Evolutionary conservation across 1,140 invertebrate genomes (phyloP).

Genomic region (Physella acuta): DNA sequence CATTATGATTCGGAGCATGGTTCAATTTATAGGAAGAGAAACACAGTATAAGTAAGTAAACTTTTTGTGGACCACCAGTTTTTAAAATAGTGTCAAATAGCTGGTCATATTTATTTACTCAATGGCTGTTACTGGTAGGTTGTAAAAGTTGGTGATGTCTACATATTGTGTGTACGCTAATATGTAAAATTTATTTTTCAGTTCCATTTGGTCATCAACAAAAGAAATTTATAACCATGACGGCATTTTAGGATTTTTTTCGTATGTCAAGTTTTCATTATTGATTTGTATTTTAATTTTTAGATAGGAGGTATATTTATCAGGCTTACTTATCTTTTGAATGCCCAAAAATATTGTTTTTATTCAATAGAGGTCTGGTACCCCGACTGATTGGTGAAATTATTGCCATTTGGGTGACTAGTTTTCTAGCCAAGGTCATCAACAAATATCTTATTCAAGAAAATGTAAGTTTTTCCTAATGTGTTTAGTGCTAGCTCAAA

Average conservation of each 20-base stretch:
- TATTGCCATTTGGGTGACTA: conserved; percentile 71
- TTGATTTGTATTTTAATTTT: background rate
- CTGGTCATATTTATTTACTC: no score
- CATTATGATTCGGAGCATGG: conserved; percentile 79
- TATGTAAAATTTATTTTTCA: conserved; percentile 58
- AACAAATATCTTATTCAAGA: conserved; percentile 41
- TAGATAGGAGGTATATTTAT: background rate
- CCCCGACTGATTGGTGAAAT: conserved; percentile 80
- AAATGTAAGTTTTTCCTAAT: conserved; percentile 32
- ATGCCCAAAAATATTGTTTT: no score
- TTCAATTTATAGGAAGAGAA: conserved; percentile 89
- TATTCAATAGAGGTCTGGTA: conserved; percentile 71
- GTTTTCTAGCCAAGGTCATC: conserved; percentile 70
- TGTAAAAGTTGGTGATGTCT: background rate
- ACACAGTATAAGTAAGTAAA: conserved; percentile 72
- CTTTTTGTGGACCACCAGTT: background rate
- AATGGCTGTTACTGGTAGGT: background rate
- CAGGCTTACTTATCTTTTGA: no score
- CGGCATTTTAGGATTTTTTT: conserved; percentile 81
- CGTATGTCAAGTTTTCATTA: conserved; percentile 48
- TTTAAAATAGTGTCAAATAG: conserved; percentile 12
- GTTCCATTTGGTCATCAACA: conserved; percentile 73
- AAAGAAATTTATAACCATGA: conserved; percentile 78
- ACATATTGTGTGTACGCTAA: no score
- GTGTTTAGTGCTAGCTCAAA: no score